Base-by-base conservation (phyloP, 1,140 invertebrate genomes). In the Stegodyphus mimosarum region DNA sequence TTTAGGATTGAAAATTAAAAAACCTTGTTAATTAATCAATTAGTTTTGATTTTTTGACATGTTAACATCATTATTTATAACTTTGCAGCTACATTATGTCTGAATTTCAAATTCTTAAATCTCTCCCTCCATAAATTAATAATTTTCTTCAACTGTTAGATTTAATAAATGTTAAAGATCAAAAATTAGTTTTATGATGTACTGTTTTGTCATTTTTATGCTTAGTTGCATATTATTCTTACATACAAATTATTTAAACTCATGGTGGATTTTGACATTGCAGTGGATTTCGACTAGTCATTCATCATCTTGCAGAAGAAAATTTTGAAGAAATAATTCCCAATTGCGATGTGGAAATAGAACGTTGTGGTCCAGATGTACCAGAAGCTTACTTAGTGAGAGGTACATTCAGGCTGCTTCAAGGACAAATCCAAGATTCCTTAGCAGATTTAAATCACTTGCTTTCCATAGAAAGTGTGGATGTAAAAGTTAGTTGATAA, bases 281-380 rank as follows among this genome's bases (percentile, higher is more conserved):
- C 73, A 92, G 92, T 88, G 93, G 94, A 17, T 94, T 94, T 89
- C 89, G 92, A 66, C 92, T 92, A 88, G 95, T 95, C 7, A 93
- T 93, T 88, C 88, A 92, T 70, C 93, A 93, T 48, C 91, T 96
- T 70, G 92, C 93, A 77, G 90, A 93, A 13, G 93, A 94, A 88
- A 92, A 94, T 15, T 98, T 94, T 91, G 95, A 96, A 49, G 92
- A 94, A 70, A 92, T 98, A 83, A 94, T 97, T 87, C 90, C 93
- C 64, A 92, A 94, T 18, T 98, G 96, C 90, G 94, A 93, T 13
- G 93, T 95, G 89, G 95, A 97, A 91, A 92, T 98, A n/a, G 91
- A 93, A 67, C 90, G 89, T 80, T 33, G 77, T 51, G 85, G 70
- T 90, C 91, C 66, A 88, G 89, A 70, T 91, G 92, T 87, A 88